phyloP scores from a whole-genome alignment of 2,888 invertebrate species.

The Tenthredo scrophulariae region DNA sequence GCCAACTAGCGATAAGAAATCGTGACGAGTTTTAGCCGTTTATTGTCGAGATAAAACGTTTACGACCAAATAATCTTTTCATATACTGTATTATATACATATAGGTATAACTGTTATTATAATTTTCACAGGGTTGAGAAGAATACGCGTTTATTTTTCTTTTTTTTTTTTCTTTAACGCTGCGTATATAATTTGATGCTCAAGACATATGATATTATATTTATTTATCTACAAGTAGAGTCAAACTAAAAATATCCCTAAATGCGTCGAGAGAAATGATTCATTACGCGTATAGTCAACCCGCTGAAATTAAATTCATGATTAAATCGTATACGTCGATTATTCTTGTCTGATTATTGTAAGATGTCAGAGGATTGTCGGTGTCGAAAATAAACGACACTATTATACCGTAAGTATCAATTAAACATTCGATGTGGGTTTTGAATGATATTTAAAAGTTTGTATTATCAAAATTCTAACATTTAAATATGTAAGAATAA shows the following conservation, averaged over 20 bases:
- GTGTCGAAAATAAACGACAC: not conserved
- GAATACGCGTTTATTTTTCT: too few species aligned
- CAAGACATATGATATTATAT: not conserved
- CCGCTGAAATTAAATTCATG: constrained; percentile 4
- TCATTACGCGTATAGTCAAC: constrained; percentile 22
- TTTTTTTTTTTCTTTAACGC: not conserved
- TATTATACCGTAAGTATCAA: not conserved
- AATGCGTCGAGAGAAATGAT: not conserved
- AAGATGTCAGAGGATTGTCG: not conserved
- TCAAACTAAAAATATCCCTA: not conserved
- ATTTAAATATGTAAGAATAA: not conserved
- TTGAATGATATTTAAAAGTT: not conserved
- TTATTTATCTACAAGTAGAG: not conserved
- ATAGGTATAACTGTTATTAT: not conserved
- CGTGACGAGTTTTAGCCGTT: constrained; percentile 39
- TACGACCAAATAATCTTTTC: constrained; percentile 47
- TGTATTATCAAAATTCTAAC: not conserved
- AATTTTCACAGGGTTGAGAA: not conserved
- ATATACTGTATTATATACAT: not conserved
- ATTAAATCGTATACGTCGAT: not conserved
- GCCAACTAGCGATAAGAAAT: constrained; percentile 33
- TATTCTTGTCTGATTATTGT: not conserved
- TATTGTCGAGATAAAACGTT: constrained; percentile 35
- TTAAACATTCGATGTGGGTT: not conserved
- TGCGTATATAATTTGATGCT: not conserved